Evolutionary conservation across 2,113 vertebrate genomes (phyloP).

Genomic region (Dasyprocta punctata): DNA sequence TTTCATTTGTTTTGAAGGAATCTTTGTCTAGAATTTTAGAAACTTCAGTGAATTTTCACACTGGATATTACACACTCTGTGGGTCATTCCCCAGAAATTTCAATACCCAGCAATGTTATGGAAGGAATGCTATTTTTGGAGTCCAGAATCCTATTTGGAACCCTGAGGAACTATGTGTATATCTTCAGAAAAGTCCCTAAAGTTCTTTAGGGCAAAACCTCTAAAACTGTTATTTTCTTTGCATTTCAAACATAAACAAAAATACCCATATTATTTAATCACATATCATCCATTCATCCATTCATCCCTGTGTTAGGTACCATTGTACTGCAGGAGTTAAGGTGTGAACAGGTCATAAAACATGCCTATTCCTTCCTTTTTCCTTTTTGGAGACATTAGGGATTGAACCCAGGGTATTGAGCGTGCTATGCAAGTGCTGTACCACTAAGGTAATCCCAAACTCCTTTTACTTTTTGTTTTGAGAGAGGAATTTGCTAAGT

Average conservation of each 20-base stretch:
- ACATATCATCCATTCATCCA: background rate
- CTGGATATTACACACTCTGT: background rate
- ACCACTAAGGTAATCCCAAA: background rate
- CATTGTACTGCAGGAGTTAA: background rate
- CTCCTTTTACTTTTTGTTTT: background rate
- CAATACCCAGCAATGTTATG: background rate
- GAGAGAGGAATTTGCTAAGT: background rate
- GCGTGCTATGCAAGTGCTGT: background rate
- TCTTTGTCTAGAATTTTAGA: background rate
- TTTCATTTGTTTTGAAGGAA: background rate
- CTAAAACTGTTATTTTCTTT: background rate
- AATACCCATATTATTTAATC: background rate
- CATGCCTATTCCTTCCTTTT: background rate
- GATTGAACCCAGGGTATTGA: background rate
- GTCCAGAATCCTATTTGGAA: background rate
- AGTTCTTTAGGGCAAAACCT: background rate
- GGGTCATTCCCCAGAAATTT: background rate
- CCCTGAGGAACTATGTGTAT: background rate
- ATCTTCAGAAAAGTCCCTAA: background rate
- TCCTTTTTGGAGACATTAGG: background rate
- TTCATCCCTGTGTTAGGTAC: background rate
- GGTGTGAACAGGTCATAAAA: background rate
- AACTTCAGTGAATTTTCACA: background rate
- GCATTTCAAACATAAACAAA: background rate
- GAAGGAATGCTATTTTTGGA: background rate